Evolutionary conservation across 2,113 vertebrate species (phyloP), one percentile per base, ranked within the genome.

Genomic region (Rhinoptilus africanus): DNA sequence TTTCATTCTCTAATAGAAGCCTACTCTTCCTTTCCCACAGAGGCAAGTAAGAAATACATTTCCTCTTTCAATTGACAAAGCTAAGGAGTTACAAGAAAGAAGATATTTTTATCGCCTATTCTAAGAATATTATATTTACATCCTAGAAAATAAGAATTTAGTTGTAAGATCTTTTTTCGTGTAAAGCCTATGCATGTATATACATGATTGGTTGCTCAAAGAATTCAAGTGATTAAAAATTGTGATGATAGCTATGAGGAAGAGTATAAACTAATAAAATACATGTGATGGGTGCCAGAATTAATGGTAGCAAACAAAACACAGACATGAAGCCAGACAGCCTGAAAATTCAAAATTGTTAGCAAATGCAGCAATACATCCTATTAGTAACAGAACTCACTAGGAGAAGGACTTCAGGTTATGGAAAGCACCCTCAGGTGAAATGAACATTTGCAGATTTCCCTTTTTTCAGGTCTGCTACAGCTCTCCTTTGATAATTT

Each of bases 401-500:
- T 56, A 35, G 62, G 19, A 93, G 56, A 57, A 91, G 54, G 53
- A 73, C 39, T 89, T 89, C 22, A 79, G 57, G 57, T 83, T 80
- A 60, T 20, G 24, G 35, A 62, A 83, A 62, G 48, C 27, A 86
- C 34, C 41, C 57, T 83, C 48, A 73, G 48, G 67, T 93, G 62
- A 92, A 90, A 91, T 26, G 62, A 85, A 60, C 23, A 37, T 85
- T 79, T 45, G n/a, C 18, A 82, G 41, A 76, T 90, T 43, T 94
- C 19, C 26, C 7, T 66, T 89, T 92, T 53, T 69, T 50, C n/a
- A 90, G 28, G 41, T 77, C 50, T 89, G 39, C 71, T 73, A 56
- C n/a, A 66, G 75, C 53, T 90, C 23, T 80, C 28, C 59, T 93
- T 94, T 85, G 85, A 92, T 88, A 93, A 95, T 88, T 96, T 96